A percentile compares a stretch with the other conserved stretches of the same genome.
Conservation (phyloP, 2,888 invertebrate genomes). For the Halictus ligatus region DNA sequence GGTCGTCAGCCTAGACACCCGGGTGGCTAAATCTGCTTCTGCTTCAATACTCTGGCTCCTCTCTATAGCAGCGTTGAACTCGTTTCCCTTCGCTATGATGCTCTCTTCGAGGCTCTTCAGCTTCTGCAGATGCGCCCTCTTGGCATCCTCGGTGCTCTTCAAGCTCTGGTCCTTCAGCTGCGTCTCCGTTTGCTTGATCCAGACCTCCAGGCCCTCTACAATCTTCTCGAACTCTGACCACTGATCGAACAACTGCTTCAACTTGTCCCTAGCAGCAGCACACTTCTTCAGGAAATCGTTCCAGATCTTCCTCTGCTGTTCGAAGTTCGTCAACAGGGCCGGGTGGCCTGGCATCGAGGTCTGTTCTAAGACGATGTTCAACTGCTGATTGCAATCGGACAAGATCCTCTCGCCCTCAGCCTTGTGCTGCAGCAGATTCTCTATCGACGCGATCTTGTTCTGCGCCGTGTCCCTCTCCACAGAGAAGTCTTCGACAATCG, state of each 20-base stretch:
- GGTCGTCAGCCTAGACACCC: conserved; percentile 91
- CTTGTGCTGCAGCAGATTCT: conserved; percentile 90
- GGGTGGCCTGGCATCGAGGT: conserved; percentile 90
- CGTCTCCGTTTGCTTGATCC: conserved; percentile 94
- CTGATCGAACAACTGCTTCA: conserved; percentile 91
- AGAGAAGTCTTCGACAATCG: conserved; percentile 90
- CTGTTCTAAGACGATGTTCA: conserved; percentile 90
- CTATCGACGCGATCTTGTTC: conserved; percentile 90
- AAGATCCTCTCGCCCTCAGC: conserved; percentile 90
- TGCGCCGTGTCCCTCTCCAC: conserved; percentile 93
- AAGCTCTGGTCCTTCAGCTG: conserved; percentile 95
- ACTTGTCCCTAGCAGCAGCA: conserved; percentile 89
- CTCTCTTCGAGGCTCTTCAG: conserved; percentile 90
- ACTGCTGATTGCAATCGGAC: conserved; percentile 88
- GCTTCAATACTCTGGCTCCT: conserved; percentile 90
- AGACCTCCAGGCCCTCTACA: conserved; percentile 91
- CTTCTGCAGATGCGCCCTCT: conserved; percentile 91
- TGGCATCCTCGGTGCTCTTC: conserved; percentile 93
- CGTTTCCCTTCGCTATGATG: conserved; percentile 88
- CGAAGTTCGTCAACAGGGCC: conserved; percentile 89
- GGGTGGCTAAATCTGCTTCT: conserved; percentile 88
- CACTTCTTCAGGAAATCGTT: conserved; percentile 90
- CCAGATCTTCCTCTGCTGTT: conserved; percentile 91
- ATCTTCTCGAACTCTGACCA: conserved; percentile 93
- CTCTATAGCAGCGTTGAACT: conserved; percentile 89